phyloP scores from a whole-genome alignment of 2,113 vertebrate species.

The Lepus americanus region DNA sequence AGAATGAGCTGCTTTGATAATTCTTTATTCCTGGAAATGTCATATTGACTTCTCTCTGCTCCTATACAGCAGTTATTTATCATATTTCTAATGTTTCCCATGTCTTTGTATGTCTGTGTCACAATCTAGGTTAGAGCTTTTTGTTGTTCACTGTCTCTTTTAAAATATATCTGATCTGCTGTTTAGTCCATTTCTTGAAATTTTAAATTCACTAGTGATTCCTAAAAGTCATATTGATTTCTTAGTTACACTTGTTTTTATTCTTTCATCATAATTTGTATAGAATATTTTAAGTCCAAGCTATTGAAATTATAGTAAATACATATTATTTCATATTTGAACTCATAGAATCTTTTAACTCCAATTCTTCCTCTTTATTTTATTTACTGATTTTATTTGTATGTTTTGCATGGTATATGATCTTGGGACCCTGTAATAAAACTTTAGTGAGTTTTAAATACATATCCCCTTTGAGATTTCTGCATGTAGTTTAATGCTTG shows the following conservation, averaged over 20 bases:
- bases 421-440: too few relatives aligned
- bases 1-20: constrained; percentile 16
- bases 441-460: background rate
- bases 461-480: background rate
- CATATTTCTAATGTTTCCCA: background rate
- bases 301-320: constrained; percentile 34
- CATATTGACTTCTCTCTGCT: background rate
- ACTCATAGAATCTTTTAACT: background rate
- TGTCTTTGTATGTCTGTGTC: constrained; percentile 1
- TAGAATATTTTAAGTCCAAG: constrained; percentile 17
- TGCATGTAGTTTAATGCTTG: background rate
- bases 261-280: background rate
- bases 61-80: background rate
- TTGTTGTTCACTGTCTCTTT: background rate
- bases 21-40: constrained; percentile 23
- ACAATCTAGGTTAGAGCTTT: background rate
- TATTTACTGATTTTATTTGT: background rate
- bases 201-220: constrained; percentile 33
- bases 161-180: background rate
- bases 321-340: background rate
- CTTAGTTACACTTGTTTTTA: background rate
- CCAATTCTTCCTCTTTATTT: constrained; percentile 23
- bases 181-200: background rate
- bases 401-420: background rate
- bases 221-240: background rate